Evolutionary conservation across 2,888 invertebrate genomes (phyloP), one percentile per base, ranked within the genome.

Genomic region (Phania funesta): DNA sequence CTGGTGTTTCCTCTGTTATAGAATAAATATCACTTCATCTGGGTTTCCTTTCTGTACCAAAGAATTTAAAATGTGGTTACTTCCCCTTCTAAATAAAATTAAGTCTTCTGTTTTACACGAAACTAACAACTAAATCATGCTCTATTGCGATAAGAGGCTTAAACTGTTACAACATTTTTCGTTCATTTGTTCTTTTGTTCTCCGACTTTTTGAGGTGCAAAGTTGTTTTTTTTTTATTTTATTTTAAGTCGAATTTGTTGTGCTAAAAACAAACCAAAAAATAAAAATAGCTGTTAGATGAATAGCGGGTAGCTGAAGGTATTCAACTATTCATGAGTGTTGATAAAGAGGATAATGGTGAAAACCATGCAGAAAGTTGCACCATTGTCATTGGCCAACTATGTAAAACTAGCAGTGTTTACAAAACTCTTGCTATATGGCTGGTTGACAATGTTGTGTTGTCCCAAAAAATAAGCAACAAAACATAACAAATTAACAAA

Each of bases 111-210:
- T 62, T 70, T 38, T 56, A 70, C 77, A 77, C 56, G 5, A 70
- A 70, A 77, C 64, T 46, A 64, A 70, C 70, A 77, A 77, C 70
- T 62, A 52, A 77, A 64, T 70, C 68, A 62, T 77, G 62, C 32
- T 29, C 62, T 77, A 77, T 62, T 77, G 62, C 58, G 68, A 77
- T 77, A 77, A 77, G 77, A 77, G 70, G 77, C 77, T 77, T 77
- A 77, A 64, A 77, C 44, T 77, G 68, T 70, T 68, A 62, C 68
- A 77, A 62, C 35, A 62, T 77, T 77, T 76, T 77, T 18, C 54
- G 46, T 62, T 46, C 52, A 62, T 68, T 32, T 32, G 11, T 11
- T 32, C 73, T 35, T 44, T 60, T 50, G 60, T n/a, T n/a, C n/a
- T n/a, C n/a, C n/a, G n/a, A n/a, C n/a, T n/a, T n/a, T 32, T 29